Evolutionary conservation across 2,113 vertebrate species (phyloP).

Genomic region (Chinchilla lanigera): DNA sequence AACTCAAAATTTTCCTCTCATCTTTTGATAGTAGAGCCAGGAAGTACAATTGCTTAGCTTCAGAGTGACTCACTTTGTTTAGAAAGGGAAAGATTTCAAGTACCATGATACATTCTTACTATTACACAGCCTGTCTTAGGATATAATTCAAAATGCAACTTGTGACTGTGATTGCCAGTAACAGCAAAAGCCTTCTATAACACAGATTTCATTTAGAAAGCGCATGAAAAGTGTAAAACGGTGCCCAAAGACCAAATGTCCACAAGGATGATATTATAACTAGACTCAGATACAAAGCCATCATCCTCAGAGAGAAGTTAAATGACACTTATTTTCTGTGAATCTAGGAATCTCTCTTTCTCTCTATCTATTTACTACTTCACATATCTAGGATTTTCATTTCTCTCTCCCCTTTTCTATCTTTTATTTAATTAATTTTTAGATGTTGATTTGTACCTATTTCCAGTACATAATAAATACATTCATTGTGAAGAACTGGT

Average conservation of each 20-base stretch:
- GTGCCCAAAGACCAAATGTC: neutral
- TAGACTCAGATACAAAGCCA: neutral
- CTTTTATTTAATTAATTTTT: neutral
- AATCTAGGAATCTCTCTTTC: neutral
- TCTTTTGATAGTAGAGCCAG: neutral
- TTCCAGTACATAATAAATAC: neutral
- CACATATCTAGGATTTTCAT: neutral
- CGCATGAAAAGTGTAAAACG: neutral
- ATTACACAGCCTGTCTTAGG: neutral
- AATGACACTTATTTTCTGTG: neutral
- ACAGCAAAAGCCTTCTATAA: neutral
- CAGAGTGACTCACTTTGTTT: neutral
- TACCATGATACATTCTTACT: neutral
- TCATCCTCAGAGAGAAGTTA: neutral
- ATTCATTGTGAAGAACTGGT: neutral
- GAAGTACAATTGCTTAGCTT: neutral
- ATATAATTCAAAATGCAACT: slow-evolving; percentile 30
- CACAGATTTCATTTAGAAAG: neutral
- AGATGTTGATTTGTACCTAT: neutral
- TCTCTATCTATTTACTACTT: neutral
- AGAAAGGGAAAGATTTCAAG: neutral
- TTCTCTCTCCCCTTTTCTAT: neutral
- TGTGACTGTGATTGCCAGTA: neutral
- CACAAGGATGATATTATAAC: neutral
- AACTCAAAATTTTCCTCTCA: neutral